These are phyloP conservation scores for Caenorhabditis plicata DNA, from an alignment of 2,888 invertebrate species.

Conservation along the genomic window DNA sequence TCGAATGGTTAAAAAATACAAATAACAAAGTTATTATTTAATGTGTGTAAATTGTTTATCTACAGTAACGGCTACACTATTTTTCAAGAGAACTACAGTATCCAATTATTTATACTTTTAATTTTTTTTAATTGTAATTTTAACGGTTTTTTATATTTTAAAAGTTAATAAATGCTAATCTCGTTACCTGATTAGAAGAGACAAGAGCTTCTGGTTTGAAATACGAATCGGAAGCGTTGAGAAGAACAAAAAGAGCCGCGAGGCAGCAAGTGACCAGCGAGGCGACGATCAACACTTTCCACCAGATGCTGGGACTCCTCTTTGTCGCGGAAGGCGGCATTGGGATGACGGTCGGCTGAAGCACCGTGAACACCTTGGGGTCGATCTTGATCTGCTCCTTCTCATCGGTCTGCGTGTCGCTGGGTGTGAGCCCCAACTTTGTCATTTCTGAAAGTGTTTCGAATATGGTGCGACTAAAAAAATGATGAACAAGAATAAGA, in stretches of 20 bases:
- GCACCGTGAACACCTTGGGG: constrained; percentile 47
- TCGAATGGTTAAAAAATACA: too few species aligned
- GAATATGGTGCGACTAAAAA: too few species aligned
- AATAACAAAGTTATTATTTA: constrained; percentile 19
- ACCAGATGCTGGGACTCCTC: constrained; percentile 2
- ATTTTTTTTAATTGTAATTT: too few species aligned
- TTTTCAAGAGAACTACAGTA: too few species aligned
- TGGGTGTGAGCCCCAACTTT: constrained; percentile 40
- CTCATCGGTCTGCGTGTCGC: constrained; percentile 24
- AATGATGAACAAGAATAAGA: too few species aligned
- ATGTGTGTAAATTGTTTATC: constrained; percentile 11
- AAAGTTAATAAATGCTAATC: too few species aligned
- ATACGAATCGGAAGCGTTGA: constrained; percentile 15
- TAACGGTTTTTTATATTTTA: too few species aligned
- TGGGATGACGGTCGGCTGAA: constrained; percentile 37
- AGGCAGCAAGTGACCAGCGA: constrained; percentile 16
- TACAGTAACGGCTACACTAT: too few species aligned
- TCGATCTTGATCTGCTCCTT: constrained; percentile 38
- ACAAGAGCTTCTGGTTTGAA: too few species aligned
- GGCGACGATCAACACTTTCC: constrained; percentile 10
- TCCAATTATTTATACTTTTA: too few species aligned
- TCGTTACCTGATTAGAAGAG: too few species aligned
- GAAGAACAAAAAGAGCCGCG: constrained; percentile 11
- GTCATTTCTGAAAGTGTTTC: constrained; percentile 22
- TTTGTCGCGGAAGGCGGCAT: constrained; percentile 21